Base-by-base conservation (phyloP, 2,888 invertebrate genomes). In the Coecobrya sp. region DNA sequence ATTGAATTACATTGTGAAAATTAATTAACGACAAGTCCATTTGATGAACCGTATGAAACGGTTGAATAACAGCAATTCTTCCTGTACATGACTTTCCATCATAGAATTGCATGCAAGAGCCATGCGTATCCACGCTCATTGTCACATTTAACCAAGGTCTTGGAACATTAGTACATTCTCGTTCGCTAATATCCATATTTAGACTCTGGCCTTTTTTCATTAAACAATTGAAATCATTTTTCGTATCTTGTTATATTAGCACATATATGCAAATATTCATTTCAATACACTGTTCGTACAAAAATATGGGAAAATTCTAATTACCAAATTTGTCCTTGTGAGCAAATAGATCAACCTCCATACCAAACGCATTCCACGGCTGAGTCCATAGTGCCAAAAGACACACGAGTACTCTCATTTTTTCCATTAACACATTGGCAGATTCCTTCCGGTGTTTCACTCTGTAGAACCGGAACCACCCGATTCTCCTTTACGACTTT, bases 291-390 rank as follows among this genome's bases (percentile, higher is more conserved):
- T 62, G 7, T 62, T 22, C 55, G 19, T n/a, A n/a, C 16, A 59
- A 19, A 59, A 22, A 25, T 45, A 25, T 45, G 49, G 22, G 25
- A 30, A 65, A 82, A 25, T 86, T 86, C 42, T 52, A 22, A 45
- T 86, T 90, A 93, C 93, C 93, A 70, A 92, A 93, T 79, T 92
- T 93, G 27, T 93, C 93, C 92, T 93, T 93, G 81, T 93, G 93
- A 49, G 91, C 93, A 86, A 85, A 93, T 19, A 93, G 36, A 59
- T 93, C 93, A 22, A 93, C 93, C 25, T 87, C 73, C 93, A 93
- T 93, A 22, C 86, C 89, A 8, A 27, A 22, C 16, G 81, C 36
- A 11, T 30, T 65, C 91, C 91, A 81, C 81, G 82, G 84, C 88
- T 76, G 36, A 73, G 25, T 25, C 90, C 76, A 86, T 73, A 93